Conservation (phyloP, 2,113 vertebrate species). For the Tachycineta bicolor region DNA sequence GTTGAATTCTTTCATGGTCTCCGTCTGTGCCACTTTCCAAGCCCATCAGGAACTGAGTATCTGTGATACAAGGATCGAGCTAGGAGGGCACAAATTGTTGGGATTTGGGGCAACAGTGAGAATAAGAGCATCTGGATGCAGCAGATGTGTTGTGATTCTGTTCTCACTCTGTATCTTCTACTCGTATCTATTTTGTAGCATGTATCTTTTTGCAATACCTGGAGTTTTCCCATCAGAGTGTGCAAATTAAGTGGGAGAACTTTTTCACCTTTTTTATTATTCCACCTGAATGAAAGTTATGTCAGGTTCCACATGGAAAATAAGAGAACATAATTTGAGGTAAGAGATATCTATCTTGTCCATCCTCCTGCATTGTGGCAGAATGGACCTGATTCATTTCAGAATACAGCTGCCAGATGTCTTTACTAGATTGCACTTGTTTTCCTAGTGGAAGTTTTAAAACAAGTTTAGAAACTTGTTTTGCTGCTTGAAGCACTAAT, state of each 20-base stretch:
- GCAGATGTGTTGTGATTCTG: neutral
- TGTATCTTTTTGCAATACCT: neutral
- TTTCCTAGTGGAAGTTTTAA: neutral
- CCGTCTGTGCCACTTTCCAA: neutral
- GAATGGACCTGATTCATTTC: neutral
- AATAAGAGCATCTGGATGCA: neutral
- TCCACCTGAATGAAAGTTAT: neutral
- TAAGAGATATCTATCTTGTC: neutral
- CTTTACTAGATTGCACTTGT: neutral
- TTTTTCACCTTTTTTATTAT: neutral
- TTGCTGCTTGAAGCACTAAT: neutral
- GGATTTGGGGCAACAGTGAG: neutral
- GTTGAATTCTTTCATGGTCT: neutral
- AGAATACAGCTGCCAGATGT: neutral
- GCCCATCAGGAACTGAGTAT: rapidly evolving
- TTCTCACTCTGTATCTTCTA: neutral
- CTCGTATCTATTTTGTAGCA: neutral
- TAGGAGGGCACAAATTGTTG: neutral
- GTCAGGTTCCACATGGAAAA: neutral
- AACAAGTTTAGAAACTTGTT: neutral
- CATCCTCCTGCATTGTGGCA: neutral
- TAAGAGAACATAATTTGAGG: neutral
- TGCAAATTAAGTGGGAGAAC: neutral
- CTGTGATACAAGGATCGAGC: neutral
- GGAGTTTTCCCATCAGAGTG: neutral